A percentile compares a stretch with the other conserved stretches of the same genome.
These are phyloP conservation scores for Borostomias antarcticus DNA, from an alignment of 2,797 vertebrate species.

Conservation along the genomic window DNA sequence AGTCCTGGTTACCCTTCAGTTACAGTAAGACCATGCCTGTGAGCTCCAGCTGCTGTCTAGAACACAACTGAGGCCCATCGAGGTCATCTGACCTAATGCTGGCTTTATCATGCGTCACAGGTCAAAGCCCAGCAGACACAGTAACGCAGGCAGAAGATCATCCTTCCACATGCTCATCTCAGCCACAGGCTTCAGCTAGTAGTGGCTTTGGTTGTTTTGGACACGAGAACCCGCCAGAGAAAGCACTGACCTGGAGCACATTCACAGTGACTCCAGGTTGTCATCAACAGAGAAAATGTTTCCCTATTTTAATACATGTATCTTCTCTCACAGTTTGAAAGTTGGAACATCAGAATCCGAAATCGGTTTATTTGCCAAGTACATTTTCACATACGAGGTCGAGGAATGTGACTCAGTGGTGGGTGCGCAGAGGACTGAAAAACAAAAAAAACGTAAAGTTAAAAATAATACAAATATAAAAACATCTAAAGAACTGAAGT, in stretches of 20 bases:
- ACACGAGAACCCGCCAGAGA: constrained; percentile 7
- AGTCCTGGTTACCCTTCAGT: neutral
- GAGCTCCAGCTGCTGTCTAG: constrained; percentile 16
- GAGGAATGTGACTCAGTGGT: no score
- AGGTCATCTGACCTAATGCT: constrained; percentile 34
- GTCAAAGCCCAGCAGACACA: constrained; percentile 53
- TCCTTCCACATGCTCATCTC: constrained; percentile 13
- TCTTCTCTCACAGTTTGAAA: no score
- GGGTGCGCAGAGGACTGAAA: no score
- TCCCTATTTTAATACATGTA: no score
- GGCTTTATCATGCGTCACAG: constrained; percentile 46
- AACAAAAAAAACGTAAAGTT: no score
- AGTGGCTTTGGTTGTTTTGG: neutral
- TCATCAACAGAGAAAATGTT: no score
- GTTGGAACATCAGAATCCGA: no score
- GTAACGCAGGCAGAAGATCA: constrained; percentile 40
- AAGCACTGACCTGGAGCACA: neutral
- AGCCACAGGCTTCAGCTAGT: constrained; percentile 14
- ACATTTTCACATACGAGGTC: no score
- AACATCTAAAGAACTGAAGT: no score
- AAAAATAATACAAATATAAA: no score
- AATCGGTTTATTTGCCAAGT: no score
- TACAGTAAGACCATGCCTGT: neutral
- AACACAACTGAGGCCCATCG: constrained; percentile 23
- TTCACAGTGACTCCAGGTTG: neutral